These are phyloP conservation scores for Mesoligia furuncula DNA, from an alignment of 2,888 invertebrate species.

Conservation along the genomic window DNA sequence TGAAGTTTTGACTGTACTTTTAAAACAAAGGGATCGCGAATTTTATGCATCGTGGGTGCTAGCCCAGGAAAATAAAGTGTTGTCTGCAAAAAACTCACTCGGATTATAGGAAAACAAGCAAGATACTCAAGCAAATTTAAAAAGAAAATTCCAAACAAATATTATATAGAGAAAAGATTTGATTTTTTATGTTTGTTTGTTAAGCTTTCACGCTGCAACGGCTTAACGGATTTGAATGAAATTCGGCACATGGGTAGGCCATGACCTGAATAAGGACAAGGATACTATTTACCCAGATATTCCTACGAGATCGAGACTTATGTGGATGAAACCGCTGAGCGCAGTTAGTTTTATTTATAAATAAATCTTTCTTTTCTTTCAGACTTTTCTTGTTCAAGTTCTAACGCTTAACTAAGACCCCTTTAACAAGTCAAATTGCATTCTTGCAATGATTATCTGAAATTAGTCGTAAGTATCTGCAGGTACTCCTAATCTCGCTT, in stretches of 20 bases:
- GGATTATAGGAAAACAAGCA: background rate
- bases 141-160: background rate
- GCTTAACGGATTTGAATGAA: background rate
- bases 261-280: background rate
- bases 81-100: background rate
- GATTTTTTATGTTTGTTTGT: background rate
- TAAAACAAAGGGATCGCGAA: background rate
- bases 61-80: background rate
- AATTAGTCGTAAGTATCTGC: slow-evolving; percentile 26
- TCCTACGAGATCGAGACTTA: background rate
- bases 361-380: background rate
- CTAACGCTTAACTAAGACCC: slow-evolving; percentile 11
- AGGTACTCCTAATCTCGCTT: slow-evolving; percentile 33
- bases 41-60: background rate
- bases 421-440: slow-evolving; percentile 37
- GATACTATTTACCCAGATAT: background rate
- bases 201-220: background rate
- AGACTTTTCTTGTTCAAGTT: background rate
- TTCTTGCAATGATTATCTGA: slow-evolving; percentile 39
- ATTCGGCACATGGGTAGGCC: background rate
- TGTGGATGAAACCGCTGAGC: background rate
- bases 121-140: background rate
- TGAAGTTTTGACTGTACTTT: slow-evolving; percentile 4
- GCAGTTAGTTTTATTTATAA: background rate
- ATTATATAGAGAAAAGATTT: background rate